phyloP scores from a whole-genome alignment of 1,140 invertebrate species.

The Agrilus planipennis region DNA sequence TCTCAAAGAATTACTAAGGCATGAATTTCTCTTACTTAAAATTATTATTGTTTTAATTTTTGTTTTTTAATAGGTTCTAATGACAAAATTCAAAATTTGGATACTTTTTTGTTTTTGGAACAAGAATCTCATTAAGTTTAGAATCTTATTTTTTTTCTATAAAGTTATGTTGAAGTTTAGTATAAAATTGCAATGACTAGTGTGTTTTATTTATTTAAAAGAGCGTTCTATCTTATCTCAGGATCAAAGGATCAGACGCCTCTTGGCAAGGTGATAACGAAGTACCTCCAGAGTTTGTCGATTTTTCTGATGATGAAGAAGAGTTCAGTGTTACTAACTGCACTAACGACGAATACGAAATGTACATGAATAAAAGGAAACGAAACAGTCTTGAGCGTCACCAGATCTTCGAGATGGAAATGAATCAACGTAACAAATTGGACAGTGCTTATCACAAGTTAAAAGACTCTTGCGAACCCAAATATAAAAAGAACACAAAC shows the following conservation, averaged over 20 bases:
- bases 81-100: not conserved
- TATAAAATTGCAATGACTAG: too few relatives aligned
- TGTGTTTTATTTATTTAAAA: not conserved
- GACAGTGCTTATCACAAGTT: conserved; percentile 11
- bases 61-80: not conserved
- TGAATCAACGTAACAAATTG: conserved; percentile 27
- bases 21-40: conserved; percentile 13
- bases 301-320: conserved; percentile 84
- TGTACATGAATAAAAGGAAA: conserved; percentile 10
- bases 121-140: not conserved
- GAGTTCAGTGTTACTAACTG: conserved; percentile 37
- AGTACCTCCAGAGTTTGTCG: conserved; percentile 53
- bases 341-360: conserved; percentile 2
- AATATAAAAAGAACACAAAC: conserved; percentile 4
- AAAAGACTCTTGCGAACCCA: conserved; percentile 8
- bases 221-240: conserved; percentile 31
- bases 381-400: conserved; percentile 22
- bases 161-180: not conserved
- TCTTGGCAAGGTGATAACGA: conserved; percentile 76
- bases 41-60: not conserved
- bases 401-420: conserved; percentile 23
- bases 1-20: conserved; percentile 28
- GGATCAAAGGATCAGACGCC: conserved; percentile 39
- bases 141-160: not conserved
- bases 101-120: not conserved